phyloP scores from a whole-genome alignment of 2,113 vertebrate genomes.

The Argyrosomus japonicus region DNA sequence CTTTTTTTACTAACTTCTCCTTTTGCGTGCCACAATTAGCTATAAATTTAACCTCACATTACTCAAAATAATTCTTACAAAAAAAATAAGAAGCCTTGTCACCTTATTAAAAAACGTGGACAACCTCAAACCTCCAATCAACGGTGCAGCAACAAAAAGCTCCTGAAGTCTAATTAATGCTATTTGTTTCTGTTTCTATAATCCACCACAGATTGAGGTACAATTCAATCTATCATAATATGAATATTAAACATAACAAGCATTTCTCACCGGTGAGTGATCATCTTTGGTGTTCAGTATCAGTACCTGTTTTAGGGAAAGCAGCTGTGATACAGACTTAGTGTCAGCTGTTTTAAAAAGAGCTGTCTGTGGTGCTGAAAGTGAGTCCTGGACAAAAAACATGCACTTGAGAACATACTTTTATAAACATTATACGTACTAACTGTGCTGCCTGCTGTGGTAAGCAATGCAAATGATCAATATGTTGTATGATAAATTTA shows the following conservation, averaged over 20 bases:
- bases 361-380: conserved; percentile 80
- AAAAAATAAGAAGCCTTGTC: neutral
- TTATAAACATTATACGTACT: neutral
- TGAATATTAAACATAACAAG: neutral
- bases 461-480: neutral
- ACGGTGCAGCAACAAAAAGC: neutral
- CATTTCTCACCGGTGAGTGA: neutral
- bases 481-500: neutral
- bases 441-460: neutral
- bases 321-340: conserved; percentile 5
- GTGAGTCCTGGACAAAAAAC: neutral
- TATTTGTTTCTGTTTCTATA: neutral
- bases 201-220: neutral
- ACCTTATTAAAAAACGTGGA: too few relatives aligned
- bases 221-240: neutral
- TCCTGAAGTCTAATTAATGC: neutral
- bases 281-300: neutral
- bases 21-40: neutral
- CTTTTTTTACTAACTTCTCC: neutral
- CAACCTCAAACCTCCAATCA: neutral
- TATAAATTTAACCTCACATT: neutral
- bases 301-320: conserved; percentile 1
- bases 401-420: neutral
- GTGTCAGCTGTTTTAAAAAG: conserved; percentile 6
- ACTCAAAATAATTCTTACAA: neutral